phyloP scores from a whole-genome alignment of 2,888 invertebrate genomes.

The Theodoxus fluviatilis region DNA sequence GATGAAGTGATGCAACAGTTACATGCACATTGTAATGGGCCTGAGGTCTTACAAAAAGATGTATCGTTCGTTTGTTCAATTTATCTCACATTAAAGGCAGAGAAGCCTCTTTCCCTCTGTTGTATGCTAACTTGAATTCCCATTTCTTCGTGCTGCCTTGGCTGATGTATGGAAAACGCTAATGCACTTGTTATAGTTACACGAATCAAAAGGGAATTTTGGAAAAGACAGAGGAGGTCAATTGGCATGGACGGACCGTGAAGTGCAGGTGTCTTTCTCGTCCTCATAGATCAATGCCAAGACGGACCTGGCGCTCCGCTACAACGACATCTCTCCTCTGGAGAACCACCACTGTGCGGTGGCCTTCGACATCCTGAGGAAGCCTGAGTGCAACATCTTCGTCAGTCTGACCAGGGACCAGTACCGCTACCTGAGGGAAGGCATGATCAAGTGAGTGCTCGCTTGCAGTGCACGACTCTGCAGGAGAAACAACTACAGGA shows the following conservation, averaged over 20 bases:
- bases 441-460: constrained; percentile 71
- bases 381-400: constrained; percentile 55
- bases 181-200: background rate
- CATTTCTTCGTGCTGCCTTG: too few relatives aligned
- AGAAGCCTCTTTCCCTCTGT: too few relatives aligned
- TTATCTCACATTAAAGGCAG: too few relatives aligned
- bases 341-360: constrained; percentile 66
- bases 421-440: constrained; percentile 74
- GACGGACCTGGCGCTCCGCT: constrained; percentile 63
- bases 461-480: too few relatives aligned
- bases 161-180: too few relatives aligned
- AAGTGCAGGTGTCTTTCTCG: background rate
- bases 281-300: constrained; percentile 61
- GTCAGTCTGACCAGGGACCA: constrained; percentile 49
- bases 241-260: background rate
- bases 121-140: too few relatives aligned
- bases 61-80: too few relatives aligned
- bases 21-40: too few relatives aligned
- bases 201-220: background rate
- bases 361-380: constrained; percentile 63
- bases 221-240: background rate
- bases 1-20: too few relatives aligned
- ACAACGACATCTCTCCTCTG: constrained; percentile 65
- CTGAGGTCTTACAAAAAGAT: too few relatives aligned
- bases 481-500: too few relatives aligned